These are phyloP conservation scores for Thermophis baileyi DNA, from an alignment of 2,113 vertebrate genomes.

Conservation along the genomic window DNA sequence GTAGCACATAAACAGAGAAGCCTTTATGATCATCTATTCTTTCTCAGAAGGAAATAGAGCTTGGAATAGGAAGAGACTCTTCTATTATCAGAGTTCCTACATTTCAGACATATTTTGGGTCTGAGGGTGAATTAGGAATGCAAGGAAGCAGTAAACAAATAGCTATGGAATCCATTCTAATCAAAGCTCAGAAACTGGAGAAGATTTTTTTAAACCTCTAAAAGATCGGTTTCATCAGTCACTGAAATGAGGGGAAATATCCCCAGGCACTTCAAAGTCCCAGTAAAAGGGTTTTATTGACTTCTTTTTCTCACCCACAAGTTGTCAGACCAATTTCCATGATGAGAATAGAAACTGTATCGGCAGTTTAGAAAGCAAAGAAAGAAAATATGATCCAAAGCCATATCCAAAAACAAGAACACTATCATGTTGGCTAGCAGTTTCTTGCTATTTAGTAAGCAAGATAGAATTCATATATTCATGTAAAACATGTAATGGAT, in stretches of 20 bases:
- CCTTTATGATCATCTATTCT: not conserved
- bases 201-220: not conserved
- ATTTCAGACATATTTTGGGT: conserved; percentile 13
- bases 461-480: not conserved
- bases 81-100: not conserved
- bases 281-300: not conserved
- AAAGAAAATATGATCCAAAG: not conserved
- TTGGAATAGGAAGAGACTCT: not conserved
- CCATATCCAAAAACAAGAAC: conserved; percentile 6
- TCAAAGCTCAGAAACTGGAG: not conserved
- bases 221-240: not conserved
- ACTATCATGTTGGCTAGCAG: not conserved
- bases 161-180: not conserved
- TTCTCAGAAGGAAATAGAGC: not conserved
- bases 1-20: not conserved
- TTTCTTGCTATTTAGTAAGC: not conserved
- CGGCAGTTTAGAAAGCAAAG: not conserved
- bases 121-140: not conserved
- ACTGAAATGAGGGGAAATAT: not conserved
- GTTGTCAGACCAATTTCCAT: not conserved
- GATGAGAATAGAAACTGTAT: not conserved
- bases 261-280: not conserved
- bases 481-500: not conserved
- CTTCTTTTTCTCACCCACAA: conserved; percentile 6
- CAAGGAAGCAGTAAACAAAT: not conserved